phyloP scores from a whole-genome alignment of 2,797 vertebrate genomes.

The Semotilus atromaculatus region DNA sequence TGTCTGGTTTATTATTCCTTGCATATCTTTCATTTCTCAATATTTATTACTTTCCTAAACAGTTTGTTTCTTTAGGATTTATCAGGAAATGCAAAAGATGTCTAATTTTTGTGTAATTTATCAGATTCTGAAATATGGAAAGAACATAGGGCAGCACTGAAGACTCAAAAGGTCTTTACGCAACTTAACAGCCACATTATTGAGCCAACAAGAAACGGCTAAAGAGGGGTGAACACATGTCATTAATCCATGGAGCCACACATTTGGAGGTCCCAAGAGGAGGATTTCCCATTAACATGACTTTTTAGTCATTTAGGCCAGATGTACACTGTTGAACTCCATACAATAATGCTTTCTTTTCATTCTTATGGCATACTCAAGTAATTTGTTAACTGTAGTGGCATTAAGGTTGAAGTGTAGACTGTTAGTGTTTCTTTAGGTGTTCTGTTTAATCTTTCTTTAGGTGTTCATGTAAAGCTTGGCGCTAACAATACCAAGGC shows the following conservation, averaged over 20 bases:
- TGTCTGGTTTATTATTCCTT: not conserved
- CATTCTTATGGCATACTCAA: constrained; percentile 12
- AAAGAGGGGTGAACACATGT: constrained; percentile 52
- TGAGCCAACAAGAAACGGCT: constrained; percentile 36
- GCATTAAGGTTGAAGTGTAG: constrained; percentile 4
- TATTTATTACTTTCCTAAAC: not conserved
- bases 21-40: not conserved
- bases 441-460: too few species aligned
- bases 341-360: constrained; percentile 17
- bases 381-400: constrained; percentile 30
- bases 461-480: constrained; percentile 2
- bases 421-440: not conserved
- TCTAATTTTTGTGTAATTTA: not conserved
- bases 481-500: not conserved
- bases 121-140: not conserved
- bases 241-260: constrained; percentile 47
- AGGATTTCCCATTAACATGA: constrained; percentile 41
- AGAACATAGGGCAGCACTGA: not conserved
- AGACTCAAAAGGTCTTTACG: constrained; percentile 33
- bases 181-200: constrained; percentile 51
- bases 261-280: constrained; percentile 51
- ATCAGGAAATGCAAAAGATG: not conserved
- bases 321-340: constrained; percentile 11
- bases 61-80: not conserved
- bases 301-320: constrained; percentile 40